Conservation (phyloP, 2,888 invertebrate genomes). For the Aphidoletes aphidimyza region DNA sequence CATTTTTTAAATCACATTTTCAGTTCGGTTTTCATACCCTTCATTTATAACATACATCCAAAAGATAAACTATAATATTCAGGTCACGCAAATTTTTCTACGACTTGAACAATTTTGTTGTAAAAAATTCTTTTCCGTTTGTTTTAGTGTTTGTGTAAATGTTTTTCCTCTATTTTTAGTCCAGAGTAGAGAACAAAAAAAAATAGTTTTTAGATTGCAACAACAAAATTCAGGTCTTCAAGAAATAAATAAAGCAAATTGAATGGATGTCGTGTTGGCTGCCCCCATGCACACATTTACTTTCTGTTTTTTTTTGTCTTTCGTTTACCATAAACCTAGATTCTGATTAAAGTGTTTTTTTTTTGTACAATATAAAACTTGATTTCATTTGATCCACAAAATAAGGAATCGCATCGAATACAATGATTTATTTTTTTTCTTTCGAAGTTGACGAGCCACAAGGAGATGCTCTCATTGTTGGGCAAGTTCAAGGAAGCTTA, state of each 20-base stretch:
- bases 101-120: background rate
- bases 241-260: constrained; percentile 42
- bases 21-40: too few relatives aligned
- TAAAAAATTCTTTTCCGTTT: constrained; percentile 17
- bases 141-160: background rate
- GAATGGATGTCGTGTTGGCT: constrained; percentile 36
- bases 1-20: too few relatives aligned
- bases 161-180: background rate
- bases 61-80: background rate
- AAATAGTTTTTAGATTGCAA: constrained; percentile 11
- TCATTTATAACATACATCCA: background rate
- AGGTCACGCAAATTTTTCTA: background rate
- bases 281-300: constrained; percentile 52
- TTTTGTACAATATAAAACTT: constrained; percentile 30
- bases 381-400: constrained; percentile 46
- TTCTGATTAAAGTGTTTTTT: background rate
- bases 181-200: background rate
- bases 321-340: constrained; percentile 20
- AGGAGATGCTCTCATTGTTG: background rate
- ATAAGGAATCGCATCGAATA: constrained; percentile 22
- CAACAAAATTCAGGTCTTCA: constrained; percentile 50
- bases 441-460: background rate
- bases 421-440: background rate
- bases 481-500: constrained; percentile 60
- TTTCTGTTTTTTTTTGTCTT: background rate